These are phyloP conservation scores for Tympanoctomys barrerae DNA, from an alignment of 2,797 vertebrate genomes.

Conservation along the genomic window DNA sequence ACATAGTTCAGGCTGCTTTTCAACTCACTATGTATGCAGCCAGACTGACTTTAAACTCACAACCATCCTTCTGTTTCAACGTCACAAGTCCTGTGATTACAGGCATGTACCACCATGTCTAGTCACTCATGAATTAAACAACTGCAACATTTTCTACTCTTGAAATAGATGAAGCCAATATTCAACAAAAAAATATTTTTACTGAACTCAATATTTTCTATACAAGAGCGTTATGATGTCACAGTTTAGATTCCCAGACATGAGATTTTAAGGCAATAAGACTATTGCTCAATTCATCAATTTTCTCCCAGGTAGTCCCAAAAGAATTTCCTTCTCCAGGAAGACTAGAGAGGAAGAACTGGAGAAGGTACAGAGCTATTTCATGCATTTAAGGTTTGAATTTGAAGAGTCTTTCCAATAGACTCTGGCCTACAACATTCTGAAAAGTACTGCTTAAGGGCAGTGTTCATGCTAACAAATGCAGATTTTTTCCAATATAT, in stretches of 20 bases:
- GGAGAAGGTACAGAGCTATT: neutral
- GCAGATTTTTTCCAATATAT: neutral
- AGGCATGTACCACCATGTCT: neutral
- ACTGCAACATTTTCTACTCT: slow-evolving; percentile 59
- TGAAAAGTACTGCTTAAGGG: neutral
- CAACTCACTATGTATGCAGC: neutral
- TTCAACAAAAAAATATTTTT: neutral
- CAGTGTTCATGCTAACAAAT: neutral
- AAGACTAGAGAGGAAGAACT: neutral
- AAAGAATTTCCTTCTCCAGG: neutral
- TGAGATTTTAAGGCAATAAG: neutral
- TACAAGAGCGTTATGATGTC: slow-evolving; percentile 46
- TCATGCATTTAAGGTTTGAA: slow-evolving; percentile 43
- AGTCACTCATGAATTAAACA: slow-evolving; percentile 36
- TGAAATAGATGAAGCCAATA: neutral
- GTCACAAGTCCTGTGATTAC: neutral
- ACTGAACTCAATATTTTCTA: neutral
- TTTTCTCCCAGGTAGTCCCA: neutral
- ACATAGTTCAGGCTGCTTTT: neutral
- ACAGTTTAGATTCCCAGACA: slow-evolving; percentile 49
- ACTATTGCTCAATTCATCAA: slow-evolving; percentile 28
- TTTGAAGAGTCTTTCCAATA: neutral
- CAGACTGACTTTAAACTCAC: neutral
- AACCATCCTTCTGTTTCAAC: neutral
- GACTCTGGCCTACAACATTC: neutral